Percentiles rank a stretch among this genome's conserved stretches.
These are phyloP conservation scores for Drosophila leonis DNA, from an alignment of 2,888 invertebrate genomes.

Conservation along the genomic window DNA sequence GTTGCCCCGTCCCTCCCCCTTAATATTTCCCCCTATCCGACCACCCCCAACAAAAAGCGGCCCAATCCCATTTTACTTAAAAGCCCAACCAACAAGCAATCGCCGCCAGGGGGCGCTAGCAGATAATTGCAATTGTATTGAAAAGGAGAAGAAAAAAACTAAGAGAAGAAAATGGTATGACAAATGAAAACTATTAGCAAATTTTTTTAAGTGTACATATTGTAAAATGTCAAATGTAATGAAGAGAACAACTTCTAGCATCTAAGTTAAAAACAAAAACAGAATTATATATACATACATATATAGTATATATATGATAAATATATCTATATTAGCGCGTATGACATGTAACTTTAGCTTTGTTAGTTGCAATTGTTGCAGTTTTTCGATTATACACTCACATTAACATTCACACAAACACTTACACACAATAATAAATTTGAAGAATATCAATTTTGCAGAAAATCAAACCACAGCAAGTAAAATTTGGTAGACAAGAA, in stretches of 20 bases:
- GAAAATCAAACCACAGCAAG: constrained; percentile 15
- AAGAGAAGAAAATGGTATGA: constrained; percentile 41
- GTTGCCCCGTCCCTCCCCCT: constrained; percentile 17
- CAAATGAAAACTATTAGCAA: constrained; percentile 76
- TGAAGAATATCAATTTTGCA: constrained; percentile 8
- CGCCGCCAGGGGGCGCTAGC: constrained; percentile 42
- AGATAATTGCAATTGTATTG: constrained; percentile 63
- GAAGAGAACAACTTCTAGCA: constrained; percentile 52
- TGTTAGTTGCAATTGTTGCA: constrained; percentile 80
- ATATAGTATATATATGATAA: constrained; percentile 36
- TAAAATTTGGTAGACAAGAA: constrained; percentile 32
- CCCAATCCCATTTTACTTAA: constrained; percentile 4
- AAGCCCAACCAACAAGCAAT: constrained; percentile 28
- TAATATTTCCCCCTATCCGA: not conserved
- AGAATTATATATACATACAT: constrained; percentile 30
- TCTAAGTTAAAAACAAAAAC: constrained; percentile 47
- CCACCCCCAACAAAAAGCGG: not conserved
- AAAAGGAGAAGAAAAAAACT: constrained; percentile 24
- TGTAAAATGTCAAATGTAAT: constrained; percentile 63
- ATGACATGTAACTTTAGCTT: constrained; percentile 73
- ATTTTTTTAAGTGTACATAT: constrained; percentile 78
- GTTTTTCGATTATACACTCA: constrained; percentile 67
- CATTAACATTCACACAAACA: constrained; percentile 11
- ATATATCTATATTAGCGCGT: constrained; percentile 66
- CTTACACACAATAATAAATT: constrained; percentile 10